Conservation (phyloP, 1,140 invertebrate genomes). For the Apis florea region DNA sequence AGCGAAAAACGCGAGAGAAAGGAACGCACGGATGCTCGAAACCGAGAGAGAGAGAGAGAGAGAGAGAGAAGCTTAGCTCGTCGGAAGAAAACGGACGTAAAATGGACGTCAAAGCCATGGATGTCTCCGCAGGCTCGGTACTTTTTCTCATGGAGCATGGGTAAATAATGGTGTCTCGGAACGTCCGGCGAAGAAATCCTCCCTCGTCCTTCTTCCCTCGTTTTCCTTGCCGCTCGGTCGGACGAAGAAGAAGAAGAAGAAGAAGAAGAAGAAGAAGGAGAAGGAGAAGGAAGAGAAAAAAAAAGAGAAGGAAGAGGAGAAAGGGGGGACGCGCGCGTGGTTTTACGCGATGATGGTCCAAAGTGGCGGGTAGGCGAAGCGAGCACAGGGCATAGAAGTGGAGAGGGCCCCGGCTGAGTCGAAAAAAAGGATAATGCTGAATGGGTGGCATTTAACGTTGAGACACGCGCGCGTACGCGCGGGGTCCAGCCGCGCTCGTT, state of each 20-base stretch:
- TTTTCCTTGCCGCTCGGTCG: slow-evolving; percentile 1
- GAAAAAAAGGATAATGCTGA: slow-evolving; percentile 60
- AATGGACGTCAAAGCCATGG: slow-evolving; percentile 35
- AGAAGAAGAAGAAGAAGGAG: not conserved
- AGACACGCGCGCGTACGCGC: slow-evolving; percentile 8
- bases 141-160: not conserved
- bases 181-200: slow-evolving; percentile 29
- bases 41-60: not conserved
- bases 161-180: slow-evolving; percentile 35
- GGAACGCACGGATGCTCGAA: not conserved
- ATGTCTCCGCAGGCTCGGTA: slow-evolving; percentile 4
- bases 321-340: not conserved
- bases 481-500: slow-evolving; percentile 11
- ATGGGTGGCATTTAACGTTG: slow-evolving; percentile 65
- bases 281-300: slow-evolving; percentile 1
- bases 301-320: not conserved
- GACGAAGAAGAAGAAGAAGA: not conserved
- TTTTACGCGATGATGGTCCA: slow-evolving; percentile 37
- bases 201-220: slow-evolving; percentile 5
- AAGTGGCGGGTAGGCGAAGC: slow-evolving; percentile 32
- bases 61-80: not conserved
- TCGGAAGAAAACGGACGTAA: not conserved
- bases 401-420: slow-evolving; percentile 17
- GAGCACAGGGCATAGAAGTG: slow-evolving; percentile 23
- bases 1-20: not conserved